A percentile compares a stretch with the other conserved stretches of the same genome.
These are phyloP conservation scores for Heteromyza rotundicornis DNA, from an alignment of 2,888 invertebrate genomes.

Conservation along the genomic window DNA sequence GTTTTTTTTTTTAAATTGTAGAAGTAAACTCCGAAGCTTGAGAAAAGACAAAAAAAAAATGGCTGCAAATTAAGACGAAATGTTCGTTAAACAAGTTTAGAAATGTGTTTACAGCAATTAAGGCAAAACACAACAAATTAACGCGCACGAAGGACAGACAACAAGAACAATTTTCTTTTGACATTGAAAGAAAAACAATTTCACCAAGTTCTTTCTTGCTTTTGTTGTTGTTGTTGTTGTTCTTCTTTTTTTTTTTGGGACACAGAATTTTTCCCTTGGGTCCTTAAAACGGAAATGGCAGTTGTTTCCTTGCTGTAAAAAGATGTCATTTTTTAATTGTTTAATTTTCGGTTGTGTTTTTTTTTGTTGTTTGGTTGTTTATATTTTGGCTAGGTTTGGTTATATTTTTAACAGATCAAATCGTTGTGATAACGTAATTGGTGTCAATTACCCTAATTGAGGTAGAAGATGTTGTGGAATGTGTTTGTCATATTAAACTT, in stretches of 20 bases:
- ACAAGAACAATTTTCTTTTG: not conserved
- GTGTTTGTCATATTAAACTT: no score
- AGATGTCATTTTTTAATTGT: not conserved
- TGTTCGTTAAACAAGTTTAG: conserved; percentile 16
- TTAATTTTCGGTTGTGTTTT: not conserved
- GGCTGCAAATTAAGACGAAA: conserved; percentile 12
- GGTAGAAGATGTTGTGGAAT: not conserved
- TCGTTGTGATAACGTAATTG: not conserved
- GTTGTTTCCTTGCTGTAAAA: not conserved
- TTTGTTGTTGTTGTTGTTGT: conserved; percentile 9
- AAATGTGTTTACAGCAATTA: conserved; percentile 6
- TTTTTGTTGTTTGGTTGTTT: not conserved
- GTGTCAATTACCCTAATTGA: not conserved
- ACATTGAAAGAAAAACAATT: no score
- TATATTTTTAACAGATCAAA: not conserved
- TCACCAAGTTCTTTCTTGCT: conserved; percentile 9
- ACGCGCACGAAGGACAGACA: not conserved
- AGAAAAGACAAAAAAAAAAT: not conserved
- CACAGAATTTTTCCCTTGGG: not conserved
- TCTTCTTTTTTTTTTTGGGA: not conserved
- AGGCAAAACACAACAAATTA: not conserved
- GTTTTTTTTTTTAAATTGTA: no score
- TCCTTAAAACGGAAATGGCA: not conserved
- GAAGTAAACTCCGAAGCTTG: no score
- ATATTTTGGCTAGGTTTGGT: no score